phyloP scores from a whole-genome alignment of 2,797 vertebrate genomes.

The Falco novaeseelandiae region DNA sequence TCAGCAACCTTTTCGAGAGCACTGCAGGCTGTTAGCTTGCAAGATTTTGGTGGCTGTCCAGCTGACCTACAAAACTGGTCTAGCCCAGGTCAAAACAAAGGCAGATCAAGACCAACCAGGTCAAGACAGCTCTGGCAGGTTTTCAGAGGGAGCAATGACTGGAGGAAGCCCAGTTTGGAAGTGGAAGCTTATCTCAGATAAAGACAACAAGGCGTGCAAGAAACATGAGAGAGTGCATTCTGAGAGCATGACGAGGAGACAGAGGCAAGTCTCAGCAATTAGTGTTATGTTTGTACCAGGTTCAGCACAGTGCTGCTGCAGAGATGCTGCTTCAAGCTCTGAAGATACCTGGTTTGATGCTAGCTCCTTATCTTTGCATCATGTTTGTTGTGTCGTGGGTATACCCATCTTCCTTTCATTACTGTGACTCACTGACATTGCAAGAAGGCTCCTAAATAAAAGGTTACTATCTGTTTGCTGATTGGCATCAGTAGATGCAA shows the following conservation, averaged over 20 bases:
- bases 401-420: neutral
- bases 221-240: neutral
- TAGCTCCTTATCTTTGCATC: neutral
- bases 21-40: neutral
- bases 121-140: constrained; percentile 7
- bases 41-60: neutral
- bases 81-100: neutral
- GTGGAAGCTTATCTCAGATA: neutral
- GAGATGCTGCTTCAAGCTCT: neutral
- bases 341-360: neutral
- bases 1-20: neutral
- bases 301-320: neutral
- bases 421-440: neutral
- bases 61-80: neutral
- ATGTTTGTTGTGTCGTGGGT: neutral
- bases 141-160: neutral
- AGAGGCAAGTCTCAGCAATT: neutral
- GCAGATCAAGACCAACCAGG: neutral
- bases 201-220: neutral
- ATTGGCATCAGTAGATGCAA: neutral
- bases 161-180: neutral
- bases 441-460: neutral
- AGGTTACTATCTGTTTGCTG: neutral
- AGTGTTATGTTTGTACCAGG: neutral
- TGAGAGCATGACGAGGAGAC: neutral